Conservation (phyloP, 2,113 vertebrate species). For the Falco punctatus region DNA sequence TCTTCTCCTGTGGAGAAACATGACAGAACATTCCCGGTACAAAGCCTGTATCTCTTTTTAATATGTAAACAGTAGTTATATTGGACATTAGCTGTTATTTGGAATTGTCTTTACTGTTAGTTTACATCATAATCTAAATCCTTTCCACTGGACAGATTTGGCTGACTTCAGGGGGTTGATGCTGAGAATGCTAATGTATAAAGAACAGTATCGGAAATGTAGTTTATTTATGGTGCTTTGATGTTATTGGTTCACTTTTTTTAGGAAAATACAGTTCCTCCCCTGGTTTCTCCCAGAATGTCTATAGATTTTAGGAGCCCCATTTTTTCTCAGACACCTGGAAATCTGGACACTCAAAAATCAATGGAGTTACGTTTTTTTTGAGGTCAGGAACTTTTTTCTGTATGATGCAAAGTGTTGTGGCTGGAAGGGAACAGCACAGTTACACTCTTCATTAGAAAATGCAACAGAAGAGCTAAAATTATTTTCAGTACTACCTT, state of each 20-base stretch:
- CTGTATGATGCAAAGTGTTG: neutral
- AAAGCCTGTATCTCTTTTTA: conserved; percentile 82
- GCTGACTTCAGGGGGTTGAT: conserved; percentile 2
- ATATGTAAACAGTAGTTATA: conserved; percentile 87
- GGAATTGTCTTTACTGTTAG: conserved; percentile 76
- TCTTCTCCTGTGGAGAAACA: conserved; percentile 86
- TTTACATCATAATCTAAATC: conserved; percentile 75
- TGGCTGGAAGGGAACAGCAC: neutral
- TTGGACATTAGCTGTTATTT: conserved; percentile 81
- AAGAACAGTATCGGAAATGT: neutral
- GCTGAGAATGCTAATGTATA: neutral
- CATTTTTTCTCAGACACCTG: neutral
- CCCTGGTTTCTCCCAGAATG: neutral
- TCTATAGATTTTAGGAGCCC: neutral
- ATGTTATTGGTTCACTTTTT: neutral
- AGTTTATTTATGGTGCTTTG: neutral
- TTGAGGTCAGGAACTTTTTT: neutral
- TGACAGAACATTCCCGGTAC: conserved; percentile 86
- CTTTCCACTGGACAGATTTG: conserved; percentile 25
- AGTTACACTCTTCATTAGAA: neutral
- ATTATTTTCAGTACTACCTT: neutral
- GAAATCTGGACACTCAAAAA: neutral
- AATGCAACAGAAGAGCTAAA: neutral
- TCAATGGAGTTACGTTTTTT: neutral
- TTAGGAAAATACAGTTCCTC: neutral